phyloP scores from a whole-genome alignment of 2,888 invertebrate species.

The Xylota segnis region DNA sequence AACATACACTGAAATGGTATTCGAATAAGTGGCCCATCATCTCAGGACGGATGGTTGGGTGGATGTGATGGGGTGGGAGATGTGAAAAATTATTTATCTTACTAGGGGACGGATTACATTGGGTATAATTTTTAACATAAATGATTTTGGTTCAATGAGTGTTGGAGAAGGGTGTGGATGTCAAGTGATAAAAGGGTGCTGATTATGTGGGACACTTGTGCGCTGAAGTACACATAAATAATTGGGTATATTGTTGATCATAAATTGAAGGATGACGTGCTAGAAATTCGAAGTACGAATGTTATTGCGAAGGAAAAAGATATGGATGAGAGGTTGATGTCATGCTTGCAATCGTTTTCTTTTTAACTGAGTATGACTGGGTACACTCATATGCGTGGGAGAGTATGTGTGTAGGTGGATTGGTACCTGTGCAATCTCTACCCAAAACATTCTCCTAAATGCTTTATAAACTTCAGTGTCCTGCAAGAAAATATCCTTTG shows the following conservation, averaged over 20 bases:
- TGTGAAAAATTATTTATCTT: constrained; percentile 45
- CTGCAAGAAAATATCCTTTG: no score
- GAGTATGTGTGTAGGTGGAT: no score
- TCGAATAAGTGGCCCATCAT: constrained; percentile 53
- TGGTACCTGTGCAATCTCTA: no score
- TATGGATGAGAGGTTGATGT: background rate
- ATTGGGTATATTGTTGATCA: constrained; percentile 40
- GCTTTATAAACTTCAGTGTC: no score
- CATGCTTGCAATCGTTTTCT: background rate
- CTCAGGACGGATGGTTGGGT: background rate
- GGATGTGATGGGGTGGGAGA: background rate
- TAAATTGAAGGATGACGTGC: constrained; percentile 9
- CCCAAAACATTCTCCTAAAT: no score
- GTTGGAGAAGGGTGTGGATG: background rate
- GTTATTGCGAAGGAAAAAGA: background rate
- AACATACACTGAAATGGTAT: constrained; percentile 57
- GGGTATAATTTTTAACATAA: constrained; percentile 40
- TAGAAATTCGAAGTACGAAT: background rate
- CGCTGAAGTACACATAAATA: constrained; percentile 38
- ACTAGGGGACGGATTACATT: constrained; percentile 39
- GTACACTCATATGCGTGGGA: no score
- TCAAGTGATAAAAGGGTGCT: constrained; percentile 36
- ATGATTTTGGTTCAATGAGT: constrained; percentile 38
- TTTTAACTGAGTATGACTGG: no score
- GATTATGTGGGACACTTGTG: constrained; percentile 9